Percentiles rank a stretch among this genome's conserved stretches.
Evolutionary conservation across 2,888 invertebrate genomes (phyloP).

Genomic region (Aproaerema taeniolella): DNA sequence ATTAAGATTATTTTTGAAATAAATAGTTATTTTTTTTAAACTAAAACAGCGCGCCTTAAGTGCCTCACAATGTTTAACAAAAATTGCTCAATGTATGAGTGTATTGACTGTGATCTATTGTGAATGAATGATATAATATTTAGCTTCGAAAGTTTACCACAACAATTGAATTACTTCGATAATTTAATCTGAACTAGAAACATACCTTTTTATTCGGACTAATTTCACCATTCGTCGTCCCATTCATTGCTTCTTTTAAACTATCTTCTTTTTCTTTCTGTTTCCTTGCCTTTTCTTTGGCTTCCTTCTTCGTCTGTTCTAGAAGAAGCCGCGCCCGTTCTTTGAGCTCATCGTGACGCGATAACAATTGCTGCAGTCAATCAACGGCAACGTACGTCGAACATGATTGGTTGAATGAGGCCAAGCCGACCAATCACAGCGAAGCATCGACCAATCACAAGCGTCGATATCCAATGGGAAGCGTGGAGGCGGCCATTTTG

Average conservation of each 20-base stretch:
- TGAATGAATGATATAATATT: too few species aligned
- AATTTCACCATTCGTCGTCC: conserved; percentile 51
- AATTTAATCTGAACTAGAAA: too few species aligned
- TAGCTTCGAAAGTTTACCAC: too few species aligned
- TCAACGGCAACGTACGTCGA: conserved; percentile 13
- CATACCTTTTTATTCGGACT: conserved; percentile 60
- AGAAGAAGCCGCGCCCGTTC: conserved; percentile 90
- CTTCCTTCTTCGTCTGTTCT: conserved; percentile 86
- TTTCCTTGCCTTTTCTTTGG: conserved; percentile 64
- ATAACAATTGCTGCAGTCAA: conserved; percentile 80
- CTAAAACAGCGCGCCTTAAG: too few species aligned
- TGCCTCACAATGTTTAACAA: too few species aligned
- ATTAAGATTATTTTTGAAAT: too few species aligned
- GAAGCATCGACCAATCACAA: conserved; percentile 24
- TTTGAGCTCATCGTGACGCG: conserved; percentile 89
- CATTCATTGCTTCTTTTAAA: conserved; percentile 80
- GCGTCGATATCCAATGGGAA: conserved; percentile 29
- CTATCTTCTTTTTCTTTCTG: conserved; percentile 77
- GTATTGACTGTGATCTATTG: too few species aligned
- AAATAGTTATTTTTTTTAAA: too few species aligned
- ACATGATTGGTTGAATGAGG: conserved; percentile 25
- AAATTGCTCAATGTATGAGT: too few species aligned
- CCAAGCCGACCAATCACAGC: conserved; percentile 24
- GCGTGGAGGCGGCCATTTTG: conserved; percentile 35
- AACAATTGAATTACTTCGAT: too few species aligned